Evolutionary conservation across 1,140 invertebrate species (phyloP).

Genomic region (Lordiphosa clarofinis): DNA sequence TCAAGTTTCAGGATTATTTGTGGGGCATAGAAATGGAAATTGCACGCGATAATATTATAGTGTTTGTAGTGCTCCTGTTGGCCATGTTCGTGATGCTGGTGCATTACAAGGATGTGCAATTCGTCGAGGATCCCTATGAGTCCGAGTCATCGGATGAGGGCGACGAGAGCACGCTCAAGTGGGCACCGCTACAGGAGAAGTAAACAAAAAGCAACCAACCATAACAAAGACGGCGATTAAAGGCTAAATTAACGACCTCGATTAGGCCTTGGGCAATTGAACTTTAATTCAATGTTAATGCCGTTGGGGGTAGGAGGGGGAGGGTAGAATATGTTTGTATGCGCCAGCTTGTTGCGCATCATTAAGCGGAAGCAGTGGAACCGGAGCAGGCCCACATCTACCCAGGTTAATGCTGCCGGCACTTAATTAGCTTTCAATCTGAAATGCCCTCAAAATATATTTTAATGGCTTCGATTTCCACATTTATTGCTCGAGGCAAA

Average conservation of each 20-base stretch:
- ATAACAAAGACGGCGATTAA: slow-evolving; percentile 21
- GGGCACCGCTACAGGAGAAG: not conserved
- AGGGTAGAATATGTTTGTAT: slow-evolving; percentile 2
- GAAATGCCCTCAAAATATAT: slow-evolving; percentile 48
- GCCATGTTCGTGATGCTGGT: slow-evolving; percentile 20
- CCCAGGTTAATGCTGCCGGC: slow-evolving; percentile 27
- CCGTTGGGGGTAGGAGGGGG: not conserved
- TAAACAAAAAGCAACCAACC: not conserved
- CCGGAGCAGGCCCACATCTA: slow-evolving; percentile 2
- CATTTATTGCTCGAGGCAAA: not conserved
- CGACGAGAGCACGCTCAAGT: slow-evolving; percentile 1
- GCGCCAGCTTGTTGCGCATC: slow-evolving; percentile 50
- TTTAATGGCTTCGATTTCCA: slow-evolving; percentile 48
- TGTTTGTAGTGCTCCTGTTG: slow-evolving; percentile 17
- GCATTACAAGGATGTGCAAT: not conserved
- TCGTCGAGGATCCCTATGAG: slow-evolving; percentile 23
- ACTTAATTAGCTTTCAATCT: slow-evolving; percentile 65
- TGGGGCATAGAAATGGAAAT: slow-evolving; percentile 40
- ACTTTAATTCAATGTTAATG: slow-evolving; percentile 50
- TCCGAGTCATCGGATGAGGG: not conserved
- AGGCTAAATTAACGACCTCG: slow-evolving; percentile 42
- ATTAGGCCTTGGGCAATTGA: slow-evolving; percentile 52
- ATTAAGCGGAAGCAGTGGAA: slow-evolving; percentile 36
- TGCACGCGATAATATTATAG: slow-evolving; percentile 44
- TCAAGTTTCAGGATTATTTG: slow-evolving; percentile 14